phyloP scores from a whole-genome alignment of 2,888 invertebrate species.

The Agonopterix subpropinquella region DNA sequence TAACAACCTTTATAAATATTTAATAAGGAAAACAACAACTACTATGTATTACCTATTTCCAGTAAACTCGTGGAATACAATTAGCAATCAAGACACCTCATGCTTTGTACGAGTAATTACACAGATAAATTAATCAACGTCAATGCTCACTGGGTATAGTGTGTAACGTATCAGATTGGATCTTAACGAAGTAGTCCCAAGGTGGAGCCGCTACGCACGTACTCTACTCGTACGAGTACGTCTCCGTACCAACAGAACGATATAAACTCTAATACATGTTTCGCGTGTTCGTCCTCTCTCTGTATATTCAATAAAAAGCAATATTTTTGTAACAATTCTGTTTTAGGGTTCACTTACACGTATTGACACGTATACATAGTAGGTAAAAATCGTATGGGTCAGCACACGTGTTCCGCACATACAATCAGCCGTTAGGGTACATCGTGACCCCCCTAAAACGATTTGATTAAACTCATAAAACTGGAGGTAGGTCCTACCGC shows the following conservation, averaged over 20 bases:
- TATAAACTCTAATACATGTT: slow-evolving; percentile 39
- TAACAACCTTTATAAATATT: too few relatives aligned
- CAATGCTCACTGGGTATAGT: slow-evolving; percentile 16
- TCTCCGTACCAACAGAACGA: slow-evolving; percentile 21
- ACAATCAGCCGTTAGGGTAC: slow-evolving; percentile 56
- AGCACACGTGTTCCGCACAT: slow-evolving; percentile 54
- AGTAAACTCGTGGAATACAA: neutral
- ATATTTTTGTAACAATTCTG: slow-evolving; percentile 37
- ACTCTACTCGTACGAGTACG: slow-evolving; percentile 10
- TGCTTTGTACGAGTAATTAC: neutral
- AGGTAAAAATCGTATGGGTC: slow-evolving; percentile 35
- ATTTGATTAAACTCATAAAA: slow-evolving; percentile 73
- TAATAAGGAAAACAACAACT: too few relatives aligned
- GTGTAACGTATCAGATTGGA: slow-evolving; percentile 23
- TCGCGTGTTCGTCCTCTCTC: slow-evolving; percentile 37
- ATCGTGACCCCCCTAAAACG: slow-evolving; percentile 59
- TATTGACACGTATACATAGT: slow-evolving; percentile 15
- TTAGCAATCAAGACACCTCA: neutral
- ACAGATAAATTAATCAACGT: slow-evolving; percentile 10
- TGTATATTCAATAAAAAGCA: slow-evolving; percentile 30
- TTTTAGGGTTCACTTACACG: slow-evolving; percentile 28
- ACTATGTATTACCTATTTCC: neutral
- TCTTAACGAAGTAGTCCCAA: slow-evolving; percentile 29
- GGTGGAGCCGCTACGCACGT: slow-evolving; percentile 30
- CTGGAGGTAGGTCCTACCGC: slow-evolving; percentile 39